Conservation (phyloP, 2,888 invertebrate species). For the Oligia strigilis region DNA sequence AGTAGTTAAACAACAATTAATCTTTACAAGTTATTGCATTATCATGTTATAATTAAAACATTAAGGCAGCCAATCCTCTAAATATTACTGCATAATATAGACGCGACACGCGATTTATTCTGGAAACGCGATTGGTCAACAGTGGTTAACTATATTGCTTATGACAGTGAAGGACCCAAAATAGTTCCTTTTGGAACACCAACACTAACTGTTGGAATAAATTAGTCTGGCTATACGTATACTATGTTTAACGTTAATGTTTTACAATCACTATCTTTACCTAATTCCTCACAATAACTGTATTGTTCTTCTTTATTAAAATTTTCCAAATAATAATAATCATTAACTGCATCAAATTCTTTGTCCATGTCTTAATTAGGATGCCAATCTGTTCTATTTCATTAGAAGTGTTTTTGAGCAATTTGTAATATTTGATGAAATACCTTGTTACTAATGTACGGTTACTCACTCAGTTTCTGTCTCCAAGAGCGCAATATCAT, state of each 20-base stretch:
- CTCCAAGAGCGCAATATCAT: no score
- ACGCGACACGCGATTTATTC: no score
- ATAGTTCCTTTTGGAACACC: not conserved
- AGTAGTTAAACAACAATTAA: not conserved
- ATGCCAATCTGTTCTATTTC: no score
- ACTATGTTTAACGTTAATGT: not conserved
- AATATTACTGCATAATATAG: no score
- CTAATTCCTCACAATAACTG: not conserved
- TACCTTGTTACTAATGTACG: no score
- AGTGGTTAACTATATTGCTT: not conserved
- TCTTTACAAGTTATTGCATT: no score
- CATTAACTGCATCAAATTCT: not conserved
- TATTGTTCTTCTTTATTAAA: not conserved
- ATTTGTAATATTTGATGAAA: not conserved
- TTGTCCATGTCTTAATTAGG: not conserved
- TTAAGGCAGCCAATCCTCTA: no score
- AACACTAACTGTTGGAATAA: not conserved
- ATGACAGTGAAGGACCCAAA: not conserved
- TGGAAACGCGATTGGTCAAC: not conserved
- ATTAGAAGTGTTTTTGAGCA: not conserved
- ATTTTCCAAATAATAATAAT: not conserved
- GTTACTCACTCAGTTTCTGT: no score
- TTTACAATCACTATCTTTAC: not conserved
- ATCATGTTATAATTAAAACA: not conserved
- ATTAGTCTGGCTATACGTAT: not conserved